Conservation (phyloP, 1,140 invertebrate genomes). For the Monochamus saltuarius region DNA sequence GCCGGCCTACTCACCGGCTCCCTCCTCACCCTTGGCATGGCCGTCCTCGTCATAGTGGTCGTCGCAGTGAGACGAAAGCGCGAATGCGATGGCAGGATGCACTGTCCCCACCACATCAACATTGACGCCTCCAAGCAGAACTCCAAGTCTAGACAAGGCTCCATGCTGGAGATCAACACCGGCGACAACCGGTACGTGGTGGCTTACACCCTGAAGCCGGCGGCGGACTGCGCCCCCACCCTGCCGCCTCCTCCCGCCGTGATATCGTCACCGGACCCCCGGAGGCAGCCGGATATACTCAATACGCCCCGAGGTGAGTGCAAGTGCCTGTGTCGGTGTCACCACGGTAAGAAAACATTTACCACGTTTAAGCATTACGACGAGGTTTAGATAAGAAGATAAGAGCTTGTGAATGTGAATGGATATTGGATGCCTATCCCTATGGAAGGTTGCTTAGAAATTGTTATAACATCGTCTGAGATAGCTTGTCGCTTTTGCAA, state of each 20-base stretch:
- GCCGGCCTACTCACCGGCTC: slow-evolving; percentile 62
- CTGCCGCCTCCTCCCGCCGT: slow-evolving; percentile 22
- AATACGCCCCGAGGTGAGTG: slow-evolving; percentile 52
- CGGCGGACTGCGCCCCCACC: slow-evolving; percentile 35
- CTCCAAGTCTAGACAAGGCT: slow-evolving; percentile 43
- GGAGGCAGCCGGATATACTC: slow-evolving; percentile 51
- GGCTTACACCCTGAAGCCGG: slow-evolving; percentile 60
- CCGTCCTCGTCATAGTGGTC: slow-evolving; percentile 63
- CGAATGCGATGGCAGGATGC: slow-evolving; percentile 42
- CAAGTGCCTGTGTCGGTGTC: slow-evolving; percentile 26
- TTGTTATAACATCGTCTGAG: too few relatives aligned
- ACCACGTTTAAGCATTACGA: slow-evolving; percentile 38
- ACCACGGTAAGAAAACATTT: slow-evolving; percentile 23
- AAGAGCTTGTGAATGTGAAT: too few relatives aligned
- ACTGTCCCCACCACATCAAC: slow-evolving; percentile 45
- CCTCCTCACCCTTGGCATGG: slow-evolving; percentile 62
- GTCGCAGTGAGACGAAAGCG: slow-evolving; percentile 55
- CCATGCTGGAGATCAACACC: slow-evolving; percentile 60
- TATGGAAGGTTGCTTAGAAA: too few relatives aligned
- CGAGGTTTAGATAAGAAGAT: slow-evolving; percentile 22
- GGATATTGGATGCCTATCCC: too few relatives aligned
- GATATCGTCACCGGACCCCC: slow-evolving; percentile 29
- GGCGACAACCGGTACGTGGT: slow-evolving; percentile 62
- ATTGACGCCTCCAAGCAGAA: slow-evolving; percentile 41
- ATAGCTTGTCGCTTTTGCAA: too few relatives aligned